These are phyloP conservation scores for Hypolimnas misippus DNA, from an alignment of 2,888 invertebrate species.

Conservation along the genomic window DNA sequence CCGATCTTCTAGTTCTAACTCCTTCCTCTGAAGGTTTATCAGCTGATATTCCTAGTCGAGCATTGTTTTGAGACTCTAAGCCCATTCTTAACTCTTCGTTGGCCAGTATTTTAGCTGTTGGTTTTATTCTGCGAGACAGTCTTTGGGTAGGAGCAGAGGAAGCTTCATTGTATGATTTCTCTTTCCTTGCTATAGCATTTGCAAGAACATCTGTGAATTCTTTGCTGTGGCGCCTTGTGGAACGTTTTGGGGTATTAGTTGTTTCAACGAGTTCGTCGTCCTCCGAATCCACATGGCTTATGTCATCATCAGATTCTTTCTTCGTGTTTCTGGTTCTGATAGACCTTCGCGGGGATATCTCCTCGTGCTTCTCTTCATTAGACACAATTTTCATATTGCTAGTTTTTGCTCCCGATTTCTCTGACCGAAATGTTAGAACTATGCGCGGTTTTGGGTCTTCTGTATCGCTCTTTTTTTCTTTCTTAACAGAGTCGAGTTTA, in stretches of 20 bases:
- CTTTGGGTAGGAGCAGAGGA: constrained; percentile 60
- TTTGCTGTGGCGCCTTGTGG: constrained; percentile 86
- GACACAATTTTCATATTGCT: constrained; percentile 81
- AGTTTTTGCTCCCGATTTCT: constrained; percentile 81
- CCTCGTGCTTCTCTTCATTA: constrained; percentile 73
- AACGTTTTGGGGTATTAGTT: constrained; percentile 84
- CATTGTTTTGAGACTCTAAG: constrained; percentile 83
- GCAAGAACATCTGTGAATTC: constrained; percentile 86
- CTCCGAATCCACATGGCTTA: constrained; percentile 64
- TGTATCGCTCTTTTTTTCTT: constrained; percentile 59
- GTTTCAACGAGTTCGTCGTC: constrained; percentile 69
- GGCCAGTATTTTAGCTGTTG: constrained; percentile 87
- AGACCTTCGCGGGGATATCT: constrained; percentile 66
- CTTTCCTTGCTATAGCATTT: constrained; percentile 88
- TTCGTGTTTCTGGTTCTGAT: constrained; percentile 60
- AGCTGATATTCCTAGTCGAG: constrained; percentile 71
- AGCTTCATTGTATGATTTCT: constrained; percentile 86
- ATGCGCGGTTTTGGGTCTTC: constrained; percentile 84
- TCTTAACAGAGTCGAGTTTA: constrained; percentile 58
- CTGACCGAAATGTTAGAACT: constrained; percentile 85
- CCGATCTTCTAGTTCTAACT: constrained; percentile 66
- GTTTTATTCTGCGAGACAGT: constrained; percentile 84
- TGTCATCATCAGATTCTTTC: constrained; percentile 72
- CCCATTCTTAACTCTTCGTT: constrained; percentile 86
- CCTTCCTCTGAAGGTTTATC: constrained; percentile 70